Evolutionary conservation across 2,797 vertebrate species (phyloP).

Genomic region (Melanogrammus aeglefinus): DNA sequence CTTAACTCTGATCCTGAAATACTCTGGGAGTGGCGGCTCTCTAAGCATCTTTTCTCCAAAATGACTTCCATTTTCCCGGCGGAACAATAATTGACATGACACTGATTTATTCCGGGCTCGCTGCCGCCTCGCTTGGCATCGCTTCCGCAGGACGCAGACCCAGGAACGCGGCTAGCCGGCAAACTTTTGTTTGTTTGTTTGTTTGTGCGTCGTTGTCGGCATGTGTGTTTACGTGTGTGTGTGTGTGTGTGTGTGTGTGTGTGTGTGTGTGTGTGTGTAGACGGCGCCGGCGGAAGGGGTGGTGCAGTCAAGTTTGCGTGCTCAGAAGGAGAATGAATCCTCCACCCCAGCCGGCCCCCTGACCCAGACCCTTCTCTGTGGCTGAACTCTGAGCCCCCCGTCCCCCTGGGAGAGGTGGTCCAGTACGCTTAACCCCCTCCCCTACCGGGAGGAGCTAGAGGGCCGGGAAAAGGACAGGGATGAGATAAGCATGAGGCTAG

Average conservation of each 20-base stretch:
- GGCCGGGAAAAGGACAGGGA: background rate
- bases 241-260: background rate
- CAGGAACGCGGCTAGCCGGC: constrained; percentile 29
- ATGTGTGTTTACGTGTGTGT: background rate
- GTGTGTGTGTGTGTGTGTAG: background rate
- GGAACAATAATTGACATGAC: constrained; percentile 79
- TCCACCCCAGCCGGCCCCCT: background rate
- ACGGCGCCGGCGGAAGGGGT: background rate
- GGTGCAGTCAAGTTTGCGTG: constrained; percentile 6
- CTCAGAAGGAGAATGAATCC: background rate
- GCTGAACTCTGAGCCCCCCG: background rate
- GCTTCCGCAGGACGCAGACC: constrained; percentile 42
- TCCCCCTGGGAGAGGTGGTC: background rate
- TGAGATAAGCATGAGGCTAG: background rate
- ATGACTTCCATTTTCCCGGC: constrained; percentile 72
- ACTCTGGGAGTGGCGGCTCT: constrained; percentile 63
- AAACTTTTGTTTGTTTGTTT: constrained; percentile 23
- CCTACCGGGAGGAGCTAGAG: background rate
- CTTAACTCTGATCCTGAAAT: constrained; percentile 68
- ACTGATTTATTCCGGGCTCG: constrained; percentile 70
- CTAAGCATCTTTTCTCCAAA: constrained; percentile 76
- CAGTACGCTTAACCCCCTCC: background rate
- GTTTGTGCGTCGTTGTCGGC: background rate
- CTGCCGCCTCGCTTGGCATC: constrained; percentile 42
- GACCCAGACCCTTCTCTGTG: background rate